Conservation (phyloP, 2,113 vertebrate species). For the Chaetorhynchus papuensis region DNA sequence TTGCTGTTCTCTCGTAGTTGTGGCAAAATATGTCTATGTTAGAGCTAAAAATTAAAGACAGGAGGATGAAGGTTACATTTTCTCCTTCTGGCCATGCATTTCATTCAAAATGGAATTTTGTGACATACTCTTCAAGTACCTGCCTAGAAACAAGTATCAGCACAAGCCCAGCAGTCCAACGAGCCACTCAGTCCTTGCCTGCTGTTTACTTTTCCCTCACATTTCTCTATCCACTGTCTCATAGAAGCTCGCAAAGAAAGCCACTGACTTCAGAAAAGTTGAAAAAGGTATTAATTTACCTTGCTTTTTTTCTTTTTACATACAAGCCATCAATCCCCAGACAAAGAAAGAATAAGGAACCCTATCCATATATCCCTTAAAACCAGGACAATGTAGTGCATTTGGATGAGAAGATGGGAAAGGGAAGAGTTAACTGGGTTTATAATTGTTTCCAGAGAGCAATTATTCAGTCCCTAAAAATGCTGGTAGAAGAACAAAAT, state of each 20-base stretch:
- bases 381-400: neutral
- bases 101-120: neutral
- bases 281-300: neutral
- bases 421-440: slow-evolving; percentile 38
- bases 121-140: neutral
- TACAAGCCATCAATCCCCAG: neutral
- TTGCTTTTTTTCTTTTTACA: neutral
- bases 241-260: neutral
- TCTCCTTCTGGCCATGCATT: neutral
- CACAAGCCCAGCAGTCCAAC: neutral
- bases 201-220: neutral
- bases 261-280: neutral
- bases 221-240: neutral
- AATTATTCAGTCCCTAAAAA: slow-evolving; percentile 50
- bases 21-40: neutral
- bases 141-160: neutral
- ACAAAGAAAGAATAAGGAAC: neutral
- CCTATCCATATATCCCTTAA: neutral
- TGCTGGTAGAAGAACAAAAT: slow-evolving; percentile 20
- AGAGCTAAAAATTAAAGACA: slow-evolving; percentile 3
- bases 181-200: neutral
- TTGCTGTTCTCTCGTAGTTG: neutral
- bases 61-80: neutral
- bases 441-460: slow-evolving; percentile 33
- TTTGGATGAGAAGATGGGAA: neutral